Percentiles rank a stretch among this genome's conserved stretches.
These are phyloP conservation scores for Proteles cristata DNA, from an alignment of 2,113 vertebrate species.

Conservation along the genomic window DNA sequence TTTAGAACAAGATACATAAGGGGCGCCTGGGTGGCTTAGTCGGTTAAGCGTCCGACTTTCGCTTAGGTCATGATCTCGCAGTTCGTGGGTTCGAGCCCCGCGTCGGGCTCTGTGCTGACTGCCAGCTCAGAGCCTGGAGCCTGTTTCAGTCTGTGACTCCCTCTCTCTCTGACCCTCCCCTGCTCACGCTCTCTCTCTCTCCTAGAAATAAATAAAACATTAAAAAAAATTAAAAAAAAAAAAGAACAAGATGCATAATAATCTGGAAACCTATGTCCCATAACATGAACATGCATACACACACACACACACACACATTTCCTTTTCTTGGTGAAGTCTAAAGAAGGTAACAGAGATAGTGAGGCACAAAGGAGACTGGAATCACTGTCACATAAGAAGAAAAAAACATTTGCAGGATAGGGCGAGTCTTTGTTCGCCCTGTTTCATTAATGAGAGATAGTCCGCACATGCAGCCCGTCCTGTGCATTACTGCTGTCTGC, in stretches of 20 bases:
- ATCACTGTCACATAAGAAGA: not conserved
- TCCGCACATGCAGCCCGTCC: not conserved
- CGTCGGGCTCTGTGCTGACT: too few species aligned
- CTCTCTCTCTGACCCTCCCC: too few species aligned
- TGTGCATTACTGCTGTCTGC: not conserved
- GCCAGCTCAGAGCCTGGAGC: too few species aligned
- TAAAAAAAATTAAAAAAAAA: too few species aligned
- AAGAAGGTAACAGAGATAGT: not conserved
- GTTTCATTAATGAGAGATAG: not conserved
- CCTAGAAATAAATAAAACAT: too few species aligned
- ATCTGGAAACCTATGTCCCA: not conserved
- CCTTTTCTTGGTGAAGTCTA: not conserved
- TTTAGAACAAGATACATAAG: not conserved
- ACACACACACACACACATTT: not conserved
- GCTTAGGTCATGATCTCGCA: too few species aligned
- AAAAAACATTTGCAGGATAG: not conserved
- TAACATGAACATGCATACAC: fast-evolving
- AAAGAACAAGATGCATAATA: not conserved
- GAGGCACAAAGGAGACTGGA: not conserved
- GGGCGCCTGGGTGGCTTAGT: too few species aligned
- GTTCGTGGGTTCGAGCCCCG: too few species aligned
- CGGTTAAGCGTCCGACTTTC: too few species aligned
- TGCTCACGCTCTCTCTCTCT: too few species aligned
- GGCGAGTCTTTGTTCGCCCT: not conserved
- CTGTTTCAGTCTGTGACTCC: too few species aligned